A percentile compares a stretch with the other conserved stretches of the same genome.
These are phyloP conservation scores for Lophura nycthemera DNA, from an alignment of 2,113 vertebrate species.

Conservation along the genomic window DNA sequence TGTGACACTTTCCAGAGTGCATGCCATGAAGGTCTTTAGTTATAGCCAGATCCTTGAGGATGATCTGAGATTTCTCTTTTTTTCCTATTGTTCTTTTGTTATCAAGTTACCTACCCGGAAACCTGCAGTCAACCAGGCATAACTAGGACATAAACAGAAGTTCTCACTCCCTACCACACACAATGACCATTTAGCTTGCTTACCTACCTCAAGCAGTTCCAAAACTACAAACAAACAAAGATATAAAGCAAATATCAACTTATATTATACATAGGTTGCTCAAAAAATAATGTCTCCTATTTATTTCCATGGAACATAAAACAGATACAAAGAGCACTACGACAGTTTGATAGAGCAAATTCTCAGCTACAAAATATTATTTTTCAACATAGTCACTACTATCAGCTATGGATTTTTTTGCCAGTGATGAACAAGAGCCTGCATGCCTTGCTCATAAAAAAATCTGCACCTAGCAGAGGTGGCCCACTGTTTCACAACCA, in stretches of 20 bases:
- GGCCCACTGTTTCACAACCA: too few species aligned
- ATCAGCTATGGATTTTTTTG: too few species aligned
- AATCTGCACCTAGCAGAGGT: too few species aligned
- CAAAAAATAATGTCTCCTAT: too few species aligned
- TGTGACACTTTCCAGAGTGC: not conserved
- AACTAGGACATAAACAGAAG: not conserved
- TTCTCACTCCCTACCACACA: not conserved
- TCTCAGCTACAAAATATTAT: not conserved
- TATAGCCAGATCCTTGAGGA: not conserved
- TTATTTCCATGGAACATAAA: not conserved
- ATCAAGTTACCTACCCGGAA: not conserved
- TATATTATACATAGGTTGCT: not conserved
- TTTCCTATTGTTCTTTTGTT: not conserved
- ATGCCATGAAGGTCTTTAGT: not conserved
- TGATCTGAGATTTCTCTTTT: not conserved
- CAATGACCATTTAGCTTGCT: not conserved
- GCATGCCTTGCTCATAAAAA: too few species aligned
- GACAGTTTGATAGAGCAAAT: too few species aligned
- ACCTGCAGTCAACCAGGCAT: fast-evolving
- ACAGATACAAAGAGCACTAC: not conserved
- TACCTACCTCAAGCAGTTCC: not conserved
- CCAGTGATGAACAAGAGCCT: too few species aligned
- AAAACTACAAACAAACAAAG: not conserved
- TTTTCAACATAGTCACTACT: too few species aligned
- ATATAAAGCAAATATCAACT: not conserved